These are phyloP conservation scores for Drosophila malerkotliana DNA, from an alignment of 1,140 invertebrate genomes.

Conservation along the genomic window DNA sequence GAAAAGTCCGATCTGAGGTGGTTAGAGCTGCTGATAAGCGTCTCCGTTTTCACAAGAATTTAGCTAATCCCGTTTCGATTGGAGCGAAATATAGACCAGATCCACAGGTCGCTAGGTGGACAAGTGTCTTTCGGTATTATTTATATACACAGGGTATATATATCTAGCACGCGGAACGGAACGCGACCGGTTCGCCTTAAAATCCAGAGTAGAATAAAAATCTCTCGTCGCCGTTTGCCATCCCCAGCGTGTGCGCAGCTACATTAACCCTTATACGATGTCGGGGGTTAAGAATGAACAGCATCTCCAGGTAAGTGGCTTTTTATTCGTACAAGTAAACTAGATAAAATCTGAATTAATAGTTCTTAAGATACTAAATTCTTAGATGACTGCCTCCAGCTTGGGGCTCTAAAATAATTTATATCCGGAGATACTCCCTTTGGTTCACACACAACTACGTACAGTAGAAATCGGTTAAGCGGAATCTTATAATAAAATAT, in stretches of 20 bases:
- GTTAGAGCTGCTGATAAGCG: conserved; percentile 1
- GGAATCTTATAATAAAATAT: background rate
- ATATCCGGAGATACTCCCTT: background rate
- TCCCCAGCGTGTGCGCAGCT: conserved; percentile 34
- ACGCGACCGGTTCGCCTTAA: conserved; percentile 49
- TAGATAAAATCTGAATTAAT: conserved; percentile 47
- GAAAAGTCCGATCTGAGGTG: background rate
- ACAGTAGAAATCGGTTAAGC: conserved; percentile 2
- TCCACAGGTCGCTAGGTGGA: conserved; percentile 18
- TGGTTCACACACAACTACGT: background rate
- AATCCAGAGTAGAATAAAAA: conserved; percentile 48
- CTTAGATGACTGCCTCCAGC: background rate
- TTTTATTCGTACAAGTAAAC: conserved; percentile 38
- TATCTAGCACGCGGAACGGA: conserved; percentile 9
- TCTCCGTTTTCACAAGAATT: background rate
- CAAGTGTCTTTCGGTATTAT: conserved; percentile 13
- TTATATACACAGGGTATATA: conserved; percentile 17
- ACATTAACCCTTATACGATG: conserved; percentile 44
- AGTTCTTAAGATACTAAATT: conserved; percentile 36
- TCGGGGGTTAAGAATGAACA: background rate
- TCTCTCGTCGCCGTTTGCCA: background rate
- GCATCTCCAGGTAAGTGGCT: conserved; percentile 29
- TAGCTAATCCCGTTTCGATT: background rate
- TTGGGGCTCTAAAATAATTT: background rate
- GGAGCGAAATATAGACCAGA: background rate